Evolutionary conservation across 2,888 invertebrate species (phyloP), one percentile per base, ranked within the genome.

Genomic region (Drosophila mercatorum): DNA sequence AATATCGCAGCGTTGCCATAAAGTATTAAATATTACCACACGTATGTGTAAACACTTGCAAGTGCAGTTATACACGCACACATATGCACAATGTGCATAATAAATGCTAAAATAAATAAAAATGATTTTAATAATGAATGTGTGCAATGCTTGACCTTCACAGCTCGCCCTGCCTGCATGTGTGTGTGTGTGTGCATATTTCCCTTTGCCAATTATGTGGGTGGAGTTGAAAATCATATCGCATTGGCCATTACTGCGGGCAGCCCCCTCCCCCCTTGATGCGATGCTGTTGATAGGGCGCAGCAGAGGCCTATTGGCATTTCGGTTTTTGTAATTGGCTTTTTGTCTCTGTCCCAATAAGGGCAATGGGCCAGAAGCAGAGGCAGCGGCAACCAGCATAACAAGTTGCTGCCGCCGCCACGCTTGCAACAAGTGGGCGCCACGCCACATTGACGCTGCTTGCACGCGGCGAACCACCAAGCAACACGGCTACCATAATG

Each of bases 161-260:
- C 34, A 10, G 34, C 28, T 40, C 36, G 46, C 17, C 28, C 40
- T 22, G 6, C 51, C 34, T 49, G 49, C 31, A 8, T 41, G n/a
- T 2, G 3, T 52, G 34, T n/a, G 36, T 44, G 46, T 55, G 14
- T 14, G 36, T 17, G 52, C 47, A 17, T 44, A 4, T 36, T 34
- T 40, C 5, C 34, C 44, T 43, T 14, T 44, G 44, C 7, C 74
- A 88, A 84, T 89, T 85, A 85, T 79, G 89, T 83, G 91, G 91
- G 91, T 91, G 91, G 91, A 91, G 89, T 91, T 86, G 78, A 78
- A 76, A 75, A 74, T 81, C 84, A 78, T 88, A 83, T 80, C 83
- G 90, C 87, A 91, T 91, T 91, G 91, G 91, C 83, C 81, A 84
- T 87, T 87, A 74, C 68, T 68, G 66, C 17, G 66, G 31, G 49